Conservation (phyloP, 2,113 vertebrate species). For the Anthoscopus minutus region DNA sequence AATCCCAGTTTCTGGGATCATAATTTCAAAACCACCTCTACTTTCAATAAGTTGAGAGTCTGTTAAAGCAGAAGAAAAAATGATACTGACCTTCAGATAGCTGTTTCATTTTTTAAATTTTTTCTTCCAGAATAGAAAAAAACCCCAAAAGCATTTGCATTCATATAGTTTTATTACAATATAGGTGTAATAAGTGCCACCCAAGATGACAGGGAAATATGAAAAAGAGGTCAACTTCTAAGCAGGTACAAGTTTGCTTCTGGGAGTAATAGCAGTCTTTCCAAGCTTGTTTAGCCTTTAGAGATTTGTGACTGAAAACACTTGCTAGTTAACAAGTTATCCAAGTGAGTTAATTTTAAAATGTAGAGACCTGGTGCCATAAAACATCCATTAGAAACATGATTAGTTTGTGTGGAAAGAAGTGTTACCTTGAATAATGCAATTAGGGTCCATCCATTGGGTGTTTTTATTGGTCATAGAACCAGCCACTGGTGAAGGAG, state of each 20-base stretch:
- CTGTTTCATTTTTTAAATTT: background rate
- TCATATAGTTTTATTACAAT: background rate
- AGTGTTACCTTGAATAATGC: background rate
- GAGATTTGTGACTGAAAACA: background rate
- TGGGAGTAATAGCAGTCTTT: background rate
- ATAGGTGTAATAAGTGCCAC: background rate
- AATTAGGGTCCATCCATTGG: background rate
- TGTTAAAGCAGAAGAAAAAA: background rate
- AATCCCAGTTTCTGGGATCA: background rate
- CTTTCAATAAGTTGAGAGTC: background rate
- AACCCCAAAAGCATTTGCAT: rapidly evolving
- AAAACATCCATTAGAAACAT: background rate
- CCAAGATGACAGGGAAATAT: background rate
- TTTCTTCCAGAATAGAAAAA: background rate
- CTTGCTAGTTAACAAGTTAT: background rate
- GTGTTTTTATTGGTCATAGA: background rate
- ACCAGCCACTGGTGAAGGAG: background rate
- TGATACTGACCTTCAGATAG: background rate
- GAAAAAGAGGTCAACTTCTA: background rate
- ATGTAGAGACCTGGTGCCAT: background rate
- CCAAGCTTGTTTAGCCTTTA: background rate
- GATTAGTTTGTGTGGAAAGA: background rate
- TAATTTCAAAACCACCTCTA: background rate
- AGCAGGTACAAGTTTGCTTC: background rate
- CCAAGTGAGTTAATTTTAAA: background rate